Evolutionary conservation across 1,140 invertebrate species (phyloP), one percentile per base, ranked within the genome.

Genomic region (Papilio glaucus): DNA sequence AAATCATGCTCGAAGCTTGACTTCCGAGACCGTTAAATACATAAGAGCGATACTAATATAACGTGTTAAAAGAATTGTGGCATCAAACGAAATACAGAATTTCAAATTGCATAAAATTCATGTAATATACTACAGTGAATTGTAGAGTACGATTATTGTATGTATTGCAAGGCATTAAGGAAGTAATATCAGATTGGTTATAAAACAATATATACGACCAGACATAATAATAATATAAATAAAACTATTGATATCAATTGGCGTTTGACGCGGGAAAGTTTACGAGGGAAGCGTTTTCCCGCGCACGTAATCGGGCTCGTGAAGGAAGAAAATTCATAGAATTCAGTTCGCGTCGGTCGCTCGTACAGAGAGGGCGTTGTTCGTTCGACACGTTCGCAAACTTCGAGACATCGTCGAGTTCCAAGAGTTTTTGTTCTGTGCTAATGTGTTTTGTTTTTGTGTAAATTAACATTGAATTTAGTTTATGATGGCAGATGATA

Each of bases 341-440:
- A 62, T 33, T 72, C 72, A 81, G 79, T 81, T 45, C 57, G 61
- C 65, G 18, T 63, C 29, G 42, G 26, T 24, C 29, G 37, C 33
- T 65, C 41, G 42, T 7, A 8, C 45, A 68, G 75, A 72, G 24
- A 72, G 73, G 77, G 75, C 57, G 79, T 77, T 67, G 21, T 77
- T 26, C 65, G 26, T 53, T 6, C n/a, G 26, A 12, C 57, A 41
- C 61, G 33, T 57, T 68, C 37, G 71, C n/a, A 76, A 80, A 77
- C 70, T 74, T 79, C 74, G 75, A 10, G 12, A 41, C n/a, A 62
- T 62, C 33, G 15, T 63, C 10, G 39, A 39, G 10, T 37, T 63
- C 21, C 8, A 38, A 38, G 15, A 53, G 62, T 65, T 65, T 39
- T 39, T 65, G 62, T 65, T 24, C 24, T n/a, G 62, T 65, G 37